Evolutionary conservation across 2,888 invertebrate genomes (phyloP).

Genomic region (Drosophila bunnanda): DNA sequence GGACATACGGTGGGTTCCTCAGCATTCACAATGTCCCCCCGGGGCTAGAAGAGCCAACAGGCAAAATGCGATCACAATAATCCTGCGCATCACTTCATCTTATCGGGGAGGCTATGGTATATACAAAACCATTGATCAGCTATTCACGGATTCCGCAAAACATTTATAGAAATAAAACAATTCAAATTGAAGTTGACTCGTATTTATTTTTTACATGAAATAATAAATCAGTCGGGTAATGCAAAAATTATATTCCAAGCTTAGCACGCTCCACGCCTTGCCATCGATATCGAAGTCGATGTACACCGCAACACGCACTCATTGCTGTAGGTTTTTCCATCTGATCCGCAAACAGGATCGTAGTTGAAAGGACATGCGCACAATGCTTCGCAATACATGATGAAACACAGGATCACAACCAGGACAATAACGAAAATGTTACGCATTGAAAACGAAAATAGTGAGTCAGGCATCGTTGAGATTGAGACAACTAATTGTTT

Average conservation of each 20-base stretch:
- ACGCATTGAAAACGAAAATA: no score
- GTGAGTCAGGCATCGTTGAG: no score
- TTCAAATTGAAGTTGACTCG: not conserved
- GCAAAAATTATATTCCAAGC: not conserved
- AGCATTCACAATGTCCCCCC: no score
- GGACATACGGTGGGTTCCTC: no score
- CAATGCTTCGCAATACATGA: not conserved
- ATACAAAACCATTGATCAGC: not conserved
- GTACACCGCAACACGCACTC: not conserved
- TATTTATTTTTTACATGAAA: slow-evolving; percentile 27
- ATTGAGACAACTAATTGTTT: no score
- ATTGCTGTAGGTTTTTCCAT: slow-evolving; percentile 5
- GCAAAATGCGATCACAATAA: no score
- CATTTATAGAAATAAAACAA: not conserved
- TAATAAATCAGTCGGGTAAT: no score
- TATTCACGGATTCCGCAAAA: not conserved
- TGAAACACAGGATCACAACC: not conserved
- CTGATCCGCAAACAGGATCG: slow-evolving; percentile 3
- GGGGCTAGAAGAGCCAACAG: no score
- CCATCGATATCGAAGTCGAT: not conserved
- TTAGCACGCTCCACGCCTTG: not conserved
- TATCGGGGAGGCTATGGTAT: no score
- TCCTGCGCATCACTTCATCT: no score
- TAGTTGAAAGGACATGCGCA: slow-evolving; percentile 7
- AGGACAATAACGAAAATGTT: not conserved